These are phyloP conservation scores for Poecilia velifera DNA, from an alignment of 2,797 vertebrate genomes.

Conservation along the genomic window DNA sequence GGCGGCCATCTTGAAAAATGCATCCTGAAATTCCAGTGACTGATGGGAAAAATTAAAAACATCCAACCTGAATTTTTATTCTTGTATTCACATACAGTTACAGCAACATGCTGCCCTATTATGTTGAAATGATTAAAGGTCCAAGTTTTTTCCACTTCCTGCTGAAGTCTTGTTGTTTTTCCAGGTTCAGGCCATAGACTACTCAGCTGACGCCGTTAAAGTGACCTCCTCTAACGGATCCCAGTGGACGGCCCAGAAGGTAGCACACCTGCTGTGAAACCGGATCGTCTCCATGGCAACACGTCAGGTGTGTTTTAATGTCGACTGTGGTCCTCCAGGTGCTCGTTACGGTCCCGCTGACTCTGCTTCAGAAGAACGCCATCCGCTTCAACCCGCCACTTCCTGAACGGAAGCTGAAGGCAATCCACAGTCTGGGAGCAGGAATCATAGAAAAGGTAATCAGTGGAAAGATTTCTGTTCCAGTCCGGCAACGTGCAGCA, in stretches of 20 bases:
- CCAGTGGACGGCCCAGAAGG: conserved; percentile 91
- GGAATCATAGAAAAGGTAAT: conserved; percentile 95
- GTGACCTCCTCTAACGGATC: conserved; percentile 85
- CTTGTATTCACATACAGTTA: neutral
- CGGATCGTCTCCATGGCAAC: neutral
- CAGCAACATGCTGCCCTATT: neutral
- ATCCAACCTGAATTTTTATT: neutral
- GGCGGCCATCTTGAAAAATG: neutral
- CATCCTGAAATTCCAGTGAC: neutral
- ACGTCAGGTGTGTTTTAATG: neutral
- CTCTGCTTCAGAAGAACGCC: conserved; percentile 91
- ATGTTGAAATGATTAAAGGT: neutral
- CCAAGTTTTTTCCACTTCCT: neutral
- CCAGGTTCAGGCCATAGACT: conserved; percentile 90
- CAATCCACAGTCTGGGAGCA: conserved; percentile 93
- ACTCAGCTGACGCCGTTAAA: conserved; percentile 88
- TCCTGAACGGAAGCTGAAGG: conserved; percentile 95
- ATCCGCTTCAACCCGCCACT: conserved; percentile 90
- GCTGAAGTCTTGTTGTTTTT: conserved; percentile 3
- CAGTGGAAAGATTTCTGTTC: neutral
- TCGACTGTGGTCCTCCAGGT: conserved; percentile 77
- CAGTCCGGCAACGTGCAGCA: neutral
- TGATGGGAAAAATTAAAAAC: neutral
- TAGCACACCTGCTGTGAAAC: conserved; percentile 46
- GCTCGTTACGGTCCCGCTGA: conserved; percentile 90